Evolutionary conservation across 2,113 vertebrate species (phyloP), one percentile per base, ranked within the genome.

Genomic region (Atrichornis clamosus): DNA sequence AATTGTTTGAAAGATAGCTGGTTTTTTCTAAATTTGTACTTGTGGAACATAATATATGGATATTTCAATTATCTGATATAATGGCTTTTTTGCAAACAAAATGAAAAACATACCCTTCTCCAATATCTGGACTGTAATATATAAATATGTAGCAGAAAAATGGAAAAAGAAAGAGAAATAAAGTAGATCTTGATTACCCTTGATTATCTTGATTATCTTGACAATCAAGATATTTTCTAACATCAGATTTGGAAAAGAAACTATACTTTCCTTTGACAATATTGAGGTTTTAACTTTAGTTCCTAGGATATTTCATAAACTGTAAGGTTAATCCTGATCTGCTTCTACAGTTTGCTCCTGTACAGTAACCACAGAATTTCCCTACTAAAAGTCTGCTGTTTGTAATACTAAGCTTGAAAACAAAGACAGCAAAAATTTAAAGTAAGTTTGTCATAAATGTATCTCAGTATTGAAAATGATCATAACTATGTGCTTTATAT

Each of bases 111-210:
- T 72, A 77, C 19, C 27, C 24, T 63, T 23, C 72, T 65, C 49
- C 58, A 81, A 13, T 56, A 96, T 84, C 50, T 97, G 77, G 52
- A 76, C 64, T 93, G 49, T 28, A 94, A 93, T 95, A 95, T 94
- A 93, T 72, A 97, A 97, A 97, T 96, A 96, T 94, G 93, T 88
- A 96, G 89, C 89, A 53, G 93, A 89, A 97, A 98, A 96, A 96
- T 89, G 97, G 96, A 55, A 77, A 96, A 97, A 56, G 64, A 68
- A 92, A 88, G 84, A 95, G 56, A 94, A 96, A 95, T 62, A 89
- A 75, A 84, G 33, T 50, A 70, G 52, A 62, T 84, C 64, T 91
- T 23, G 13, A 84, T 92, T 76, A 96, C 52, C 26, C n/a, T n/a
- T n/a, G n/a, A n/a, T n/a, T n/a, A n/a, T n/a, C n/a, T n/a, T n/a